Conservation (phyloP, 2,888 invertebrate species). For the Ormyrus thymus region DNA sequence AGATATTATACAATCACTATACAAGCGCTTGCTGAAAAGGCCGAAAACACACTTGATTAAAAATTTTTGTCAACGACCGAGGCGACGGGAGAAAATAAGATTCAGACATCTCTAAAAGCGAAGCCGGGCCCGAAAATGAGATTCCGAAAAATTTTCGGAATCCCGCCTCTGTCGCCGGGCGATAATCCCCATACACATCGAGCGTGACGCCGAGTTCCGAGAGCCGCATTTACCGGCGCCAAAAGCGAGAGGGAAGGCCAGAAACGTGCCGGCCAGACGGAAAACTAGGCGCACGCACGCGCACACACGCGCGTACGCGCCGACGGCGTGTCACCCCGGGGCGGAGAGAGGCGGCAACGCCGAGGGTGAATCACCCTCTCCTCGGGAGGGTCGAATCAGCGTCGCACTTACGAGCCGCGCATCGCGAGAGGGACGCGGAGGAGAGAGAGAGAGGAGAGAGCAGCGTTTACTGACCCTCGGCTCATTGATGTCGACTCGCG, state of each 20-base stretch:
- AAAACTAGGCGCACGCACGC: slow-evolving; percentile 2
- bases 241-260: slow-evolving; percentile 5
- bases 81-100: too few species aligned
- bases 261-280: neutral
- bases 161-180: too few species aligned
- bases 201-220: neutral
- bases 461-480: neutral
- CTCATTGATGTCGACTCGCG: neutral
- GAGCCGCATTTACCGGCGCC: slow-evolving; percentile 28
- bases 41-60: too few species aligned
- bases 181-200: too few species aligned
- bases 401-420: neutral
- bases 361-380: slow-evolving; percentile 48
- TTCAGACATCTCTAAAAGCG: too few species aligned
- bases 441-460: neutral
- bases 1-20: too few species aligned
- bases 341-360: slow-evolving; percentile 12
- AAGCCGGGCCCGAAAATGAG: too few species aligned
- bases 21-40: too few species aligned
- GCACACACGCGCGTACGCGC: neutral
- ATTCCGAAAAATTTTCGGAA: too few species aligned
- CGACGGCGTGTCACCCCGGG: neutral
- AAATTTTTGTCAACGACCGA: too few species aligned
- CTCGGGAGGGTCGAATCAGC: slow-evolving; percentile 1
- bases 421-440: neutral